Conservation (phyloP, 1,140 invertebrate genomes). For the Bombus affinis region DNA sequence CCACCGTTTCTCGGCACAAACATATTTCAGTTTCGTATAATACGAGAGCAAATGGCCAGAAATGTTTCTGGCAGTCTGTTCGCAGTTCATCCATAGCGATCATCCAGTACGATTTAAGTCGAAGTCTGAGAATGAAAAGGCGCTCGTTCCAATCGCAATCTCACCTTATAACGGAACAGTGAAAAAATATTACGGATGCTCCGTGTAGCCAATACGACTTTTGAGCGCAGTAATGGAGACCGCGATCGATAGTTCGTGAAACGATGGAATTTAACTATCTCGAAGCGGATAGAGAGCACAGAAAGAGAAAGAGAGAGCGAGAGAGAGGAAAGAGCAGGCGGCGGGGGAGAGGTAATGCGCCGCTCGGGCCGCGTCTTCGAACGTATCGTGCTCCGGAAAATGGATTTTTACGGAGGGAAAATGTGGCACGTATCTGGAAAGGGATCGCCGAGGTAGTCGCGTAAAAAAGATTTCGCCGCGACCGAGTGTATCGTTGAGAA, state of each 20-base stretch:
- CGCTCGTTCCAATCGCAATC: neutral
- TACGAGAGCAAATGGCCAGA: neutral
- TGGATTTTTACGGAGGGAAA: conserved; percentile 31
- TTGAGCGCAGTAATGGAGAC: conserved; percentile 36
- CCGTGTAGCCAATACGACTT: neutral
- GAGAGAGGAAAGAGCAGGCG: neutral
- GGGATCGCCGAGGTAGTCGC: conserved; percentile 1
- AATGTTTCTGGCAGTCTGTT: neutral
- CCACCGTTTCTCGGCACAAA: too few species aligned
- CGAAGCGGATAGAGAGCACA: conserved; percentile 3
- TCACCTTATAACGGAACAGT: neutral
- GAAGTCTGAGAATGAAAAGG: neutral
- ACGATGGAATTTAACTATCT: conserved; percentile 50
- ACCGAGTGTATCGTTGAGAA: neutral
- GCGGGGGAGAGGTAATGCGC: conserved; percentile 2
- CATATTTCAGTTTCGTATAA: too few species aligned
- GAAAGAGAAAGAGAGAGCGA: neutral
- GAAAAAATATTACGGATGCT: conserved; percentile 16
- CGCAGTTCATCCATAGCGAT: neutral
- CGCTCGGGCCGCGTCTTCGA: conserved; percentile 18
- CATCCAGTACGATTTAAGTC: neutral
- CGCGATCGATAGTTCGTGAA: conserved; percentile 46
- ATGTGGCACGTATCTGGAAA: conserved; percentile 32
- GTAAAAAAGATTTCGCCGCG: conserved; percentile 7
- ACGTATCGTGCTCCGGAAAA: conserved; percentile 27